A percentile compares a stretch with the other conserved stretches of the same genome.
phyloP scores from a whole-genome alignment of 2,797 vertebrate genomes.

The Rhodeus uyekii region DNA sequence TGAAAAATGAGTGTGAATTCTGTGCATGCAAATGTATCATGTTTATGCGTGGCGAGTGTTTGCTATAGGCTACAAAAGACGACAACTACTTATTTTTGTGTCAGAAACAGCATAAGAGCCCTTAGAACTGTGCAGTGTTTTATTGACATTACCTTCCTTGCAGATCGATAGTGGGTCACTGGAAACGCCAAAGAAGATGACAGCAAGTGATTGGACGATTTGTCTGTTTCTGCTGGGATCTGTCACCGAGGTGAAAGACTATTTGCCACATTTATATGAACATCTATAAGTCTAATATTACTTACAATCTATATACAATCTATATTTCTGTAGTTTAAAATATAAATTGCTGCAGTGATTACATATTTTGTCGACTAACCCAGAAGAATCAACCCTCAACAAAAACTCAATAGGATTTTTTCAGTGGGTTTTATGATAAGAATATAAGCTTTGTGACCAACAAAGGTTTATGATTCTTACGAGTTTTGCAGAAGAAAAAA shows the following conservation, averaged over 20 bases:
- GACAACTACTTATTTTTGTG: not conserved
- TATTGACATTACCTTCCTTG: conserved; percentile 44
- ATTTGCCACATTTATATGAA: not conserved
- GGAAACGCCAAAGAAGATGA: conserved; percentile 65
- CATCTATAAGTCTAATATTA: no score
- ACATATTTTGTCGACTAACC: not conserved
- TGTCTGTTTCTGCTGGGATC: conserved; percentile 73
- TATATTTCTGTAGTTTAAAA: not conserved
- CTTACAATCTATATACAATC: no score
- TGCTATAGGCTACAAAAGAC: conserved; percentile 10
- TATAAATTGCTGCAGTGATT: not conserved
- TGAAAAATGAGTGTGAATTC: conserved; percentile 5
- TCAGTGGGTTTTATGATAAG: not conserved
- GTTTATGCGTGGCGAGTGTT: not conserved
- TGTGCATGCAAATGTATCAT: not conserved
- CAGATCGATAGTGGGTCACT: conserved; percentile 61
- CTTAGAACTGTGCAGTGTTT: conserved; percentile 30
- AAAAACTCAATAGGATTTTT: not conserved
- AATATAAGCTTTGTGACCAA: not conserved
- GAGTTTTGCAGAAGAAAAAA: not conserved
- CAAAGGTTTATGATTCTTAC: not conserved
- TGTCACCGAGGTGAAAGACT: conserved; percentile 73
- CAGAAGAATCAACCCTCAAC: not conserved
- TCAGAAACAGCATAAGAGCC: not conserved
- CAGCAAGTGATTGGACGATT: conserved; percentile 68